Evolutionary conservation across 2,113 vertebrate genomes (phyloP), one percentile per base, ranked within the genome.

Genomic region (Piprites chloris): DNA sequence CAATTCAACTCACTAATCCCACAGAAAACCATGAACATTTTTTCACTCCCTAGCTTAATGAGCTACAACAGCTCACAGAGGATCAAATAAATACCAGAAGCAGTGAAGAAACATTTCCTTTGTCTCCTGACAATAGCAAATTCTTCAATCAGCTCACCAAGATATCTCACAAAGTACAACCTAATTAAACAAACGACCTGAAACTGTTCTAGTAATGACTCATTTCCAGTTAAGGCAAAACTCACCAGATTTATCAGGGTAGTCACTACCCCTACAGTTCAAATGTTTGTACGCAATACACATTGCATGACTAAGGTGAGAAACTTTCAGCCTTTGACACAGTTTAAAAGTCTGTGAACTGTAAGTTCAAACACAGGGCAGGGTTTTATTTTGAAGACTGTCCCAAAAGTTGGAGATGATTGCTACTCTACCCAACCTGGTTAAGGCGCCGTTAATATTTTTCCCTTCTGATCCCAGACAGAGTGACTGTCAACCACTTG

Each of bases 61-160:
- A 85, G 58, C 71, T 73, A 46, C 63, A 83, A 59, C 53, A 88
- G 55, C 59, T 88, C 88, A 90, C 22, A 86, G 37, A 85, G 49
- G 68, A 90, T 88, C 79, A 92, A 61, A 62, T 27, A 89, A 74
- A 80, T 62, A 94, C 90, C 79, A 92, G 37, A 66, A 87, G 37
- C 28, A 66, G n/a, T 16, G 33, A 74, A 7, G 5, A 92, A 71
- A 56, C 22, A 46, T 49, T 69, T 42, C 37, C 41, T 56, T 72
- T 69, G 33, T 88, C 77, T 74, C 68, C 71, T 47, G 59, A 95
- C 26, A 92, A 90, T 17, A 86, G 41, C 46, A 77, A 88, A 67
- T 71, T 86, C 63, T 90, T 79, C 80, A 27, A 12, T 53, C 37
- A 30, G 58, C 72, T 92, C 75, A 56, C 18, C 37, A 71, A 86